Evolutionary conservation across 2,888 invertebrate species (phyloP).

Genomic region (Sussaba pulchella): DNA sequence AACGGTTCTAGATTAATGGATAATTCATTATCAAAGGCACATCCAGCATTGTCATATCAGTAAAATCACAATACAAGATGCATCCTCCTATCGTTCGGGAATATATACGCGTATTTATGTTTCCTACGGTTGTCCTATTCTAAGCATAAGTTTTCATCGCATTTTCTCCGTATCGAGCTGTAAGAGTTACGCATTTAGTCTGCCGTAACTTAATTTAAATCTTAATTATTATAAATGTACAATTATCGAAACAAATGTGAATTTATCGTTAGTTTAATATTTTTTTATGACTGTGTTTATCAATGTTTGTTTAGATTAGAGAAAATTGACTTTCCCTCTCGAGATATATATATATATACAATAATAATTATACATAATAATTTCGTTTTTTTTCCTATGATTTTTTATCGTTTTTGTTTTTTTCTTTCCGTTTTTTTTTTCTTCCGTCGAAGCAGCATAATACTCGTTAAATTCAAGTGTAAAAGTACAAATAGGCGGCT

Average conservation of each 20-base stretch:
- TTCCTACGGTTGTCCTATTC: slow-evolving; percentile 45
- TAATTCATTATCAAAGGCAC: slow-evolving; percentile 24
- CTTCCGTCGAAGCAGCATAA: slow-evolving; percentile 45
- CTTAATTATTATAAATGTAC: slow-evolving; percentile 59
- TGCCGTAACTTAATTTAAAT: slow-evolving; percentile 56
- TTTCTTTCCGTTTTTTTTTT: slow-evolving; percentile 5
- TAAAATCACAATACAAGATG: slow-evolving; percentile 52
- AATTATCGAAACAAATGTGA: slow-evolving; percentile 61
- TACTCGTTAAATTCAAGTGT: slow-evolving; percentile 69
- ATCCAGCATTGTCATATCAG: slow-evolving; percentile 58
- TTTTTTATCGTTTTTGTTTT: too few species aligned
- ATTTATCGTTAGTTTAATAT: slow-evolving; percentile 65
- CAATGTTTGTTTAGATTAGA: slow-evolving; percentile 49
- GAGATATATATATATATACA: background rate
- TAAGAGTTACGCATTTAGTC: slow-evolving; percentile 64
- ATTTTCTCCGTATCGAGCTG: slow-evolving; percentile 47
- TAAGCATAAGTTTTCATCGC: slow-evolving; percentile 55
- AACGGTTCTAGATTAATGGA: slow-evolving; percentile 18
- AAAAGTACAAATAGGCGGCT: slow-evolving; percentile 78
- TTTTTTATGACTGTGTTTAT: slow-evolving; percentile 61
- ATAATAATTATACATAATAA: background rate
- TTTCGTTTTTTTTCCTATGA: slow-evolving; percentile 8
- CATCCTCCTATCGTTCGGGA: slow-evolving; percentile 36
- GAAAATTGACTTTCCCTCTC: slow-evolving; percentile 34
- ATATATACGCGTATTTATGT: slow-evolving; percentile 19